Percentiles rank a stretch among this genome's conserved stretches.
Evolutionary conservation across 2,797 vertebrate genomes (phyloP).

Genomic region (Lophura swinhoii): DNA sequence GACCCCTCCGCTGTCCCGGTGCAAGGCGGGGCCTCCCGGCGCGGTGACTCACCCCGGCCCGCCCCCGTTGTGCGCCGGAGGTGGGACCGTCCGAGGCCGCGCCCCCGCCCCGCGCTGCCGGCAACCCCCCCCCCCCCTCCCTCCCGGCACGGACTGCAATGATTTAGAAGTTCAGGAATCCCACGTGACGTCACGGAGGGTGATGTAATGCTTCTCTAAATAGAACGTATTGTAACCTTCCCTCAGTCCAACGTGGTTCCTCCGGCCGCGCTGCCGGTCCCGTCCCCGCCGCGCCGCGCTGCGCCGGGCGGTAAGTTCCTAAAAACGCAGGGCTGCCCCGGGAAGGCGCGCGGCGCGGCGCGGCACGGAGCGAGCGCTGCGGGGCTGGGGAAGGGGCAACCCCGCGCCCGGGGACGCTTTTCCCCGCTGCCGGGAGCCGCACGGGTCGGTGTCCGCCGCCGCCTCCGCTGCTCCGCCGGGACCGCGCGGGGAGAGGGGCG

Average conservation of each 20-base stretch:
- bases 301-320: conserved; percentile 90
- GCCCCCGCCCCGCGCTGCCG: conserved; percentile 46
- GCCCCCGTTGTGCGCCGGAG: not conserved
- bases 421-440: too few relatives aligned
- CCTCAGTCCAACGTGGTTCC: conserved; percentile 99
- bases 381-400: too few relatives aligned
- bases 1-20: not conserved
- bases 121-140: not conserved
- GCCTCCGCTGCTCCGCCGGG: too few relatives aligned
- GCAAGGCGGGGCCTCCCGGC: conserved; percentile 49
- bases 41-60: not conserved
- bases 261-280: conserved; percentile 90
- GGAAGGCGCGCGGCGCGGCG: not conserved
- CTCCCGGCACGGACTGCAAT: conserved; percentile 87
- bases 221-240: conserved; percentile 99
- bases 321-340: conserved; percentile 74
- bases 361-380: too few relatives aligned
- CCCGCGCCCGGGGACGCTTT: too few relatives aligned
- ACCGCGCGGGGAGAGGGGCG: too few relatives aligned
- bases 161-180: conserved; percentile 99
- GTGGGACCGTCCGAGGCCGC: not conserved
- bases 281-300: conserved; percentile 90
- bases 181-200: conserved; percentile 99
- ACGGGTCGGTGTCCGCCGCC: too few relatives aligned
- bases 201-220: conserved; percentile 99